A percentile compares a stretch with the other conserved stretches of the same genome.
phyloP scores from a whole-genome alignment of 2,888 invertebrate genomes.

The Pteria penguin region DNA sequence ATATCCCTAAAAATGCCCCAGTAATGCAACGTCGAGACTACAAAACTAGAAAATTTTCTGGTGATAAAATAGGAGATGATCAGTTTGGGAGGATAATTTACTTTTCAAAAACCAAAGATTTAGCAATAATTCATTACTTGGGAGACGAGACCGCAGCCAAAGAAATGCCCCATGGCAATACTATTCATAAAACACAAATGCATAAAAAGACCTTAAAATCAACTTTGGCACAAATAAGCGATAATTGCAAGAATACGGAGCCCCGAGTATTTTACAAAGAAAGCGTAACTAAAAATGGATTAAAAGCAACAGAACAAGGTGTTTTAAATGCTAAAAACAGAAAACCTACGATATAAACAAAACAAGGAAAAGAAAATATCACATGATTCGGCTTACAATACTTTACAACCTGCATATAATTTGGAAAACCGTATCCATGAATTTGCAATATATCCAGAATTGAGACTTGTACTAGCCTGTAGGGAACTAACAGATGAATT shows the following conservation, averaged over 20 bases:
- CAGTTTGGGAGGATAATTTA: conserved; percentile 1
- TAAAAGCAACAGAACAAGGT: conserved; percentile 5
- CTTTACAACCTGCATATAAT: conserved; percentile 2
- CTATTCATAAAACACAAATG: not conserved
- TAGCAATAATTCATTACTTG: conserved; percentile 4
- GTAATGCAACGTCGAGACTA: not conserved
- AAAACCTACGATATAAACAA: not conserved
- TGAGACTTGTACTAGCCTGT: conserved; percentile 1
- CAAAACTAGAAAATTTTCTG: not conserved
- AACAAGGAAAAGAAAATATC: not conserved
- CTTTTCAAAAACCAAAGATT: not conserved
- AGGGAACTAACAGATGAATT: conserved; percentile 12
- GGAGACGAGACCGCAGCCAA: not conserved
- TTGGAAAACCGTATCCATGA: conserved; percentile 13
- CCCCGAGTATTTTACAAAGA: not conserved
- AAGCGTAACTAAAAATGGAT: not conserved
- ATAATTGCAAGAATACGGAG: not conserved
- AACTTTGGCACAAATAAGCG: not conserved
- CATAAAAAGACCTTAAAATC: not conserved
- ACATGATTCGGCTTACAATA: conserved; percentile 11
- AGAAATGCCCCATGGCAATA: conserved; percentile 10
- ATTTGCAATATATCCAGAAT: conserved; percentile 16
- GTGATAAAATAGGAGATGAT: conserved; percentile 9
- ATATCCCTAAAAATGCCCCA: not conserved
- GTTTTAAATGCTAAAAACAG: not conserved